Evolutionary conservation across 2,113 vertebrate genomes (phyloP).

Genomic region (Seriola quinqueradiata): DNA sequence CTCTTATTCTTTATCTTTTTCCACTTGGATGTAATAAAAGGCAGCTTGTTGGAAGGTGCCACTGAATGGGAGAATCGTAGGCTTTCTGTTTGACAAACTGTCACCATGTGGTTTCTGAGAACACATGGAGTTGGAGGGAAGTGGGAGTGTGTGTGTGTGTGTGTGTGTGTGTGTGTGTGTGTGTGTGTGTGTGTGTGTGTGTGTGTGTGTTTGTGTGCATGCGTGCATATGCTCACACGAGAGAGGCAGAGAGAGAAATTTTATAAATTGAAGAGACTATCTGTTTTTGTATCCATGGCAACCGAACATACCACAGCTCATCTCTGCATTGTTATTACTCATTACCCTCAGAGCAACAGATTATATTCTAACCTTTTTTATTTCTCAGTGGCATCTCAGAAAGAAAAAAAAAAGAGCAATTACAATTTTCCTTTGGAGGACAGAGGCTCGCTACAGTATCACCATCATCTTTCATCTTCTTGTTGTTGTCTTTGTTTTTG

Average conservation of each 20-base stretch:
- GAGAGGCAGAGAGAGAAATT: constrained; percentile 37
- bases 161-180: neutral
- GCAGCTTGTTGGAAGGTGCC: constrained; percentile 53
- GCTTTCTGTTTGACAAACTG: constrained; percentile 75
- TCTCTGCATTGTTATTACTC: constrained; percentile 76
- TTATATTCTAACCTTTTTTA: constrained; percentile 73
- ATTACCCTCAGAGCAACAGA: constrained; percentile 73
- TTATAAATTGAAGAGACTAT: constrained; percentile 62
- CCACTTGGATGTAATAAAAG: constrained; percentile 61
- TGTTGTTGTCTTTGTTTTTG: neutral
- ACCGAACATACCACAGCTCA: constrained; percentile 69
- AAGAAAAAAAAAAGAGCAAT: constrained; percentile 45
- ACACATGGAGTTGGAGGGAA: constrained; percentile 35
- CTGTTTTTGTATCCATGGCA: constrained; percentile 76
- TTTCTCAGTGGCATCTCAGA: constrained; percentile 48
- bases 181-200: no score
- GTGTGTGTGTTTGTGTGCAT: neutral
- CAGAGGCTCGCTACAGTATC: constrained; percentile 33
- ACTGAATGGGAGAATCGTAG: constrained; percentile 48
- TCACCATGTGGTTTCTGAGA: constrained; percentile 54
- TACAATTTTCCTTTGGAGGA: constrained; percentile 57
- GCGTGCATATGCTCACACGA: neutral
- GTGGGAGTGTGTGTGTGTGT: neutral
- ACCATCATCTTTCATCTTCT: constrained; percentile 57
- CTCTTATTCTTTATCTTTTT: constrained; percentile 62